Evolutionary conservation across 2,113 vertebrate genomes (phyloP).

Genomic region (Nycticorax nycticorax): DNA sequence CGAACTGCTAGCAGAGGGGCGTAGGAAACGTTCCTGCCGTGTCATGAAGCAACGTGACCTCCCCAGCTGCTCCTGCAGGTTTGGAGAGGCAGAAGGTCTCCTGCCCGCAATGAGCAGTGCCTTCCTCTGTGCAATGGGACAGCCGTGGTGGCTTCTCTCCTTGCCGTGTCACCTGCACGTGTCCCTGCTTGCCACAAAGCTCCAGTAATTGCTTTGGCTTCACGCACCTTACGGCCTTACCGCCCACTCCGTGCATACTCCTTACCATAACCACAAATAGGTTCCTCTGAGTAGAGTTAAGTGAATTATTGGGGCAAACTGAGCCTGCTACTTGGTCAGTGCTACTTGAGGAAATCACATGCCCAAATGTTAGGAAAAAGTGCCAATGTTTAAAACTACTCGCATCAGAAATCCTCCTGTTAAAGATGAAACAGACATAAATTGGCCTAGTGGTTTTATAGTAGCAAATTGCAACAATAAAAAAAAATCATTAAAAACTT

Average conservation of each 20-base stretch:
- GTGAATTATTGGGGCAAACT: neutral
- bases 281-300: neutral
- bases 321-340: too few species aligned
- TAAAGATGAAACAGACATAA: neutral
- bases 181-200: neutral
- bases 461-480: neutral
- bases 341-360: fast-evolving
- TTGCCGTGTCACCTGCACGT: neutral
- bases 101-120: fast-evolving
- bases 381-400: neutral
- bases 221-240: neutral
- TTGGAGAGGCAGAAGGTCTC: neutral
- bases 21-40: neutral
- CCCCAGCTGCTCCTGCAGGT: neutral
- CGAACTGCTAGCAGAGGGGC: fast-evolving
- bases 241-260: fast-evolving
- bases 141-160: fast-evolving
- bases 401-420: neutral
- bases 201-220: neutral
- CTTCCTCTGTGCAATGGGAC: fast-evolving
- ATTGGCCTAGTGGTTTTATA: neutral
- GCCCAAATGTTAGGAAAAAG: too few species aligned
- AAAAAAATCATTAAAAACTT: neutral
- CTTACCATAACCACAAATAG: neutral
- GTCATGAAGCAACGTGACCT: neutral